Percentiles rank a stretch among this genome's conserved stretches.
phyloP scores from a whole-genome alignment of 2,113 vertebrate species.

The Pristiophorus japonicus region DNA sequence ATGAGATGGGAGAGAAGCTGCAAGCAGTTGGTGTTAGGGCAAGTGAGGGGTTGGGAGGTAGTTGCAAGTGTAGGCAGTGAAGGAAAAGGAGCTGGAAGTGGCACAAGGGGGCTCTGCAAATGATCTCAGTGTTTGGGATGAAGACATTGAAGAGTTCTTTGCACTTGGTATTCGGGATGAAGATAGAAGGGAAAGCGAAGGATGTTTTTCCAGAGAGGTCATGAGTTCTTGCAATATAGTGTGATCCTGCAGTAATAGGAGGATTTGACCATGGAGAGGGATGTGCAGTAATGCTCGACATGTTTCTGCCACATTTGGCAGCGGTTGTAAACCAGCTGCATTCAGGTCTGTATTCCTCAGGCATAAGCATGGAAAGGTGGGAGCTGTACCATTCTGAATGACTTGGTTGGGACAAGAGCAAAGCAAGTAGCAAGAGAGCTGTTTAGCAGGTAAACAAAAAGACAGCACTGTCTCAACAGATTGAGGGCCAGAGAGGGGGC shows the following conservation, averaged over 20 bases:
- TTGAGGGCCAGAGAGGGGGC: background rate
- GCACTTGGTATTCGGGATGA: too few species aligned
- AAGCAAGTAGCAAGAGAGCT: background rate
- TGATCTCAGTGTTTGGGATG: too few species aligned
- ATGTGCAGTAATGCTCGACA: background rate
- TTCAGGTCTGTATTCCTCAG: background rate
- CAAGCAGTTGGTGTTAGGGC: too few species aligned
- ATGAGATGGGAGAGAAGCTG: too few species aligned
- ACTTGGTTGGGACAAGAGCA: background rate
- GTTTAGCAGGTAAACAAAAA: background rate
- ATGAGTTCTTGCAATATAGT: background rate
- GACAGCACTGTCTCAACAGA: background rate
- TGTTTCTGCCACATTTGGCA: background rate
- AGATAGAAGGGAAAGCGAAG: too few species aligned
- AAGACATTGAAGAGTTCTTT: too few species aligned
- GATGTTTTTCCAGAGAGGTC: background rate
- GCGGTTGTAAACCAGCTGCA: background rate
- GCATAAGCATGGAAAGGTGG: background rate
- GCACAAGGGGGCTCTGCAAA: too few species aligned
- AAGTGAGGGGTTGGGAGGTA: too few species aligned
- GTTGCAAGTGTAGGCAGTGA: too few species aligned
- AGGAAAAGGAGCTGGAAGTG: too few species aligned
- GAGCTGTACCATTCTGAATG: background rate
- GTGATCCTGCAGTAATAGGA: background rate
- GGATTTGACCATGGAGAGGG: background rate